These are phyloP conservation scores for Hippocampus kuda DNA, from an alignment of 2,797 vertebrate genomes.

Conservation along the genomic window DNA sequence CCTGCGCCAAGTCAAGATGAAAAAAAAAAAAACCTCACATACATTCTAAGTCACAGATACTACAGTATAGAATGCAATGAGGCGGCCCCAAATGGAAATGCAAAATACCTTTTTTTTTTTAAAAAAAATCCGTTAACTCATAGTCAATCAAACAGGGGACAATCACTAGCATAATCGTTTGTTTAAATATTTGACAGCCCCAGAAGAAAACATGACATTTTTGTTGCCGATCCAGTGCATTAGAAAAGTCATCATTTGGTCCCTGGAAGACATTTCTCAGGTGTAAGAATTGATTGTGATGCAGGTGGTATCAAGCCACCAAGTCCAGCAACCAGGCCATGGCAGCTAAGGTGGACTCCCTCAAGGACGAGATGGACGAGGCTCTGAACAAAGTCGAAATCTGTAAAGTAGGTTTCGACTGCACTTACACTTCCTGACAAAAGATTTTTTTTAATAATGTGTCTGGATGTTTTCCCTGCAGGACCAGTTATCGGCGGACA, in stretches of 20 bases:
- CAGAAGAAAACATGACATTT: background rate
- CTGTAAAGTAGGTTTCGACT: constrained; percentile 77
- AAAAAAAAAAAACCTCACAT: no score
- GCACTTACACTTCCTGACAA: background rate
- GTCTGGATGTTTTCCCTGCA: constrained; percentile 33
- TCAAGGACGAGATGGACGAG: constrained; percentile 97
- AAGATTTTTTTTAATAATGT: background rate
- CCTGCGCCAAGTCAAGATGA: no score
- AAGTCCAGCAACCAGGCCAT: constrained; percentile 87
- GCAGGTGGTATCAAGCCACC: constrained; percentile 80
- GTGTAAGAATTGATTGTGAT: background rate
- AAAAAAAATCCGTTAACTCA: no score
- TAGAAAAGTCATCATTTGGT: background rate
- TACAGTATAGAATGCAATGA: no score
- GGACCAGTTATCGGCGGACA: constrained; percentile 94
- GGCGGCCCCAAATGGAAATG: background rate
- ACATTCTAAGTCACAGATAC: no score
- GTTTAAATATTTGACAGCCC: no score
- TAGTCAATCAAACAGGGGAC: no score
- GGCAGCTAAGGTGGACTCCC: constrained; percentile 83
- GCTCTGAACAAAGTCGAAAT: constrained; percentile 95
- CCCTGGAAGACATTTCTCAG: background rate
- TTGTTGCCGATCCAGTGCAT: background rate
- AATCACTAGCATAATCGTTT: no score
- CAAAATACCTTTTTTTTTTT: no score